Percentiles rank a stretch among this genome's conserved stretches.
Evolutionary conservation across 1,140 invertebrate genomes (phyloP).

Genomic region (Brachystomella parvula): DNA sequence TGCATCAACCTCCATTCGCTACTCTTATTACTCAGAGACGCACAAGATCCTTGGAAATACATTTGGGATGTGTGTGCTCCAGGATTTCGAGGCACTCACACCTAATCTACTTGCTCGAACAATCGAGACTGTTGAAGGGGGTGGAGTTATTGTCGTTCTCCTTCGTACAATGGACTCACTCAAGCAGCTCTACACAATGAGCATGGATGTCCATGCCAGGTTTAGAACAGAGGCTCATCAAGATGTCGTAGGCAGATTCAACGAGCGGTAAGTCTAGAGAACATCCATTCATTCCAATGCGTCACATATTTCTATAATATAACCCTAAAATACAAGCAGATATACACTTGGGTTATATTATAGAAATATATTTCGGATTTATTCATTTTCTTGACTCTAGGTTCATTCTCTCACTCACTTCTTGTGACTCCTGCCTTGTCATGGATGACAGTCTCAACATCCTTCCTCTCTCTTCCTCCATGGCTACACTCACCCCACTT

Average conservation of each 20-base stretch:
- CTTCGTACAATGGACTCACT: constrained; percentile 78
- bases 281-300: constrained; percentile 11
- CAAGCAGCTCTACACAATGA: constrained; percentile 90
- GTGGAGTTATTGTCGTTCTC: constrained; percentile 81
- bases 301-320: constrained; percentile 3
- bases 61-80: constrained; percentile 89
- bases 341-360: no score
- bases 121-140: constrained; percentile 97
- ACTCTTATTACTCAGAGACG: constrained; percentile 95
- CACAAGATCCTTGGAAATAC: constrained; percentile 97
- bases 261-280: constrained; percentile 71
- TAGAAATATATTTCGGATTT: no score
- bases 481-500: constrained; percentile 65
- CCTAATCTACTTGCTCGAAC: constrained; percentile 95
- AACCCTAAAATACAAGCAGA: no score
- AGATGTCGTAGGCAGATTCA: constrained; percentile 87
- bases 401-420: constrained; percentile 83
- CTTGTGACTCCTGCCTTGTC: constrained; percentile 80
- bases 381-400: no score
- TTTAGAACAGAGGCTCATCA: constrained; percentile 90
- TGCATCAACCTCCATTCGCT: constrained; percentile 91
- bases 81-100: constrained; percentile 99
- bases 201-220: constrained; percentile 97
- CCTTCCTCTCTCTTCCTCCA: constrained; percentile 83
- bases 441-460: constrained; percentile 89